These are phyloP conservation scores for Ormia ochracea DNA, from an alignment of 2,888 invertebrate genomes.

Conservation along the genomic window DNA sequence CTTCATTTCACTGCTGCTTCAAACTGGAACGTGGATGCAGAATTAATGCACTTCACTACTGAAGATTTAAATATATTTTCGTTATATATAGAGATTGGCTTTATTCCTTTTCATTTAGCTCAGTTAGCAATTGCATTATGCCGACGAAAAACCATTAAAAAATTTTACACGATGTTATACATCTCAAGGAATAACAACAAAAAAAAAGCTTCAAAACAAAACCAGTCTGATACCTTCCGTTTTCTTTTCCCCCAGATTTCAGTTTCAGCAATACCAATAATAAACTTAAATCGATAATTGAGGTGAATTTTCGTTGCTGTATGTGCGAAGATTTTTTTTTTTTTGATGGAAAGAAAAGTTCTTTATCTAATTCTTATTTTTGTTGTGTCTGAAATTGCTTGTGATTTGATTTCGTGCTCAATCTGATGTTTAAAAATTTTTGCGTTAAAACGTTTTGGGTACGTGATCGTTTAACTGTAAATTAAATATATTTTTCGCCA, in stretches of 20 bases:
- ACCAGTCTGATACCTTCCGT: conserved; percentile 29
- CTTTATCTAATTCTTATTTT: conserved; percentile 47
- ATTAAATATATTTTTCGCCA: conserved; percentile 71
- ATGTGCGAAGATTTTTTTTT: no score
- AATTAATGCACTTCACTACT: no score
- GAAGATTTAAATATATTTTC: no score
- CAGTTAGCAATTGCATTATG: neutral
- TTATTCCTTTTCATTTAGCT: neutral
- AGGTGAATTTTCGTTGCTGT: conserved; percentile 69
- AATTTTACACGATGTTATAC: conserved; percentile 7
- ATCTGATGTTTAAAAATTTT: conserved; percentile 39
- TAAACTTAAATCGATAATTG: conserved; percentile 78
- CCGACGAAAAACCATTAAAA: neutral
- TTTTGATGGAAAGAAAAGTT: neutral
- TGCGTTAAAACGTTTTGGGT: conserved; percentile 64
- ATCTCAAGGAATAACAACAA: conserved; percentile 2
- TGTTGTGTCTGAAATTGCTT: conserved; percentile 39
- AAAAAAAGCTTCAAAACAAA: conserved; percentile 14
- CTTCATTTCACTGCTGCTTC: no score
- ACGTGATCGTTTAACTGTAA: conserved; percentile 75
- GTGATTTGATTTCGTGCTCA: conserved; percentile 47
- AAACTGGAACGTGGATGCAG: no score
- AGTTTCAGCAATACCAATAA: conserved; percentile 73
- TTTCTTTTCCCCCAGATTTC: neutral
- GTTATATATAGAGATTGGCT: no score